These are phyloP conservation scores for Eupithecia subumbrata DNA, from an alignment of 2,888 invertebrate species.

Conservation along the genomic window DNA sequence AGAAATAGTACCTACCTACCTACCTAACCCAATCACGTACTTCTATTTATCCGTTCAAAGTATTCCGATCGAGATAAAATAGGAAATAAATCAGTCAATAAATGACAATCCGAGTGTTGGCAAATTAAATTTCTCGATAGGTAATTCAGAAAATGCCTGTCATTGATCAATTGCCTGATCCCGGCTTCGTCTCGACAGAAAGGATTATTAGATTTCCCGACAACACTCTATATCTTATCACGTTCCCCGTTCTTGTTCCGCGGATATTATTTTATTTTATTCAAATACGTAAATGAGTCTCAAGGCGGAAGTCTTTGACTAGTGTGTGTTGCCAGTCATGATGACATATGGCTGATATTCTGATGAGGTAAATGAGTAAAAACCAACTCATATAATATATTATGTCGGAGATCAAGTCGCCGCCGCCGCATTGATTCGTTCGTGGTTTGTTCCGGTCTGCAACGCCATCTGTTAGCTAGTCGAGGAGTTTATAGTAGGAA, in stretches of 20 bases:
- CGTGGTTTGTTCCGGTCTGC: no score
- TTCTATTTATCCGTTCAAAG: constrained; percentile 25
- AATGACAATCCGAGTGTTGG: constrained; percentile 41
- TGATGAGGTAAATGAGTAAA: no score
- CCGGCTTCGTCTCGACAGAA: constrained; percentile 47
- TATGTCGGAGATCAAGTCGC: no score
- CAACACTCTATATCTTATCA: constrained; percentile 54
- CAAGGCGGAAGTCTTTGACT: no score
- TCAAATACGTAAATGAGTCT: background rate
- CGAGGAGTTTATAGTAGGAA: no score
- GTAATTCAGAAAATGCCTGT: constrained; percentile 57
- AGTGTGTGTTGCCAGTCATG: no score
- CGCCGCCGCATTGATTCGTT: no score
- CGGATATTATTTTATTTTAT: constrained; percentile 15
- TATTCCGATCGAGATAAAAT: constrained; percentile 39
- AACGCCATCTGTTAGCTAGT: no score
- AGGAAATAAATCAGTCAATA: constrained; percentile 46
- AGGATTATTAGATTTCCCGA: constrained; percentile 65
- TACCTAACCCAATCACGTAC: background rate
- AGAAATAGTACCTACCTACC: background rate
- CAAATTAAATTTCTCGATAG: constrained; percentile 56
- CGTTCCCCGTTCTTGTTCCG: constrained; percentile 2
- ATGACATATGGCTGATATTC: no score
- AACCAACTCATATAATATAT: no score
- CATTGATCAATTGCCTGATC: constrained; percentile 67